These are phyloP conservation scores for Xiphias gladius DNA, from an alignment of 2,113 vertebrate species.

Conservation along the genomic window DNA sequence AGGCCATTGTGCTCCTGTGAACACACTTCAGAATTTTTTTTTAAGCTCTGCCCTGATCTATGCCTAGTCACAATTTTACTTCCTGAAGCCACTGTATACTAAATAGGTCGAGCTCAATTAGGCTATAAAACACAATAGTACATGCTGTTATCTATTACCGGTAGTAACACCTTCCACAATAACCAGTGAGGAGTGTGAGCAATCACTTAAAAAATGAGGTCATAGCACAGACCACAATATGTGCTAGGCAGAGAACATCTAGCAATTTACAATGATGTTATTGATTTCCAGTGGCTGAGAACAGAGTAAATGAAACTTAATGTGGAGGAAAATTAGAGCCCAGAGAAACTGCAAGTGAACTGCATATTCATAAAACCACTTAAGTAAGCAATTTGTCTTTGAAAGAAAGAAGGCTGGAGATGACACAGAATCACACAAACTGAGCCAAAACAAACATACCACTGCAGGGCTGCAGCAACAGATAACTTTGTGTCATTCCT, in stretches of 20 bases:
- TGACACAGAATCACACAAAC: conserved; percentile 19
- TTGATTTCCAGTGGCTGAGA: conserved; percentile 17
- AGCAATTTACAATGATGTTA: neutral
- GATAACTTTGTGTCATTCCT: conserved; percentile 32
- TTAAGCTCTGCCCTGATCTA: no score
- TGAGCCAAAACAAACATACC: conserved; percentile 53
- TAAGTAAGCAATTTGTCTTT: neutral
- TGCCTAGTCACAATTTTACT: no score
- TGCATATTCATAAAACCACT: conserved; percentile 5
- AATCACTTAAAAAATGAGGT: neutral
- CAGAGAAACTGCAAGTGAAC: neutral
- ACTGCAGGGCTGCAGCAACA: conserved; percentile 9
- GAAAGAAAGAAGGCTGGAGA: conserved; percentile 20
- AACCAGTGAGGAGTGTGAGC: conserved; percentile 1
- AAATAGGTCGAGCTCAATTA: neutral
- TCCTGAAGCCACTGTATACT: neutral
- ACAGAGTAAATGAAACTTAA: conserved; percentile 32
- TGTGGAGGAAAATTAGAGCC: conserved; percentile 16
- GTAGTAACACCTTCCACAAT: neutral
- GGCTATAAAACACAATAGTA: neutral
- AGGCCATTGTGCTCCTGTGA: no score
- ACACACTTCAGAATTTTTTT: no score
- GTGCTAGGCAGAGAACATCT: neutral
- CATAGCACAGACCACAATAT: neutral
- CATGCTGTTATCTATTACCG: neutral